A percentile compares a stretch with the other conserved stretches of the same genome.
phyloP scores from a whole-genome alignment of 2,113 vertebrate genomes.

The Dasypus novemcinctus region DNA sequence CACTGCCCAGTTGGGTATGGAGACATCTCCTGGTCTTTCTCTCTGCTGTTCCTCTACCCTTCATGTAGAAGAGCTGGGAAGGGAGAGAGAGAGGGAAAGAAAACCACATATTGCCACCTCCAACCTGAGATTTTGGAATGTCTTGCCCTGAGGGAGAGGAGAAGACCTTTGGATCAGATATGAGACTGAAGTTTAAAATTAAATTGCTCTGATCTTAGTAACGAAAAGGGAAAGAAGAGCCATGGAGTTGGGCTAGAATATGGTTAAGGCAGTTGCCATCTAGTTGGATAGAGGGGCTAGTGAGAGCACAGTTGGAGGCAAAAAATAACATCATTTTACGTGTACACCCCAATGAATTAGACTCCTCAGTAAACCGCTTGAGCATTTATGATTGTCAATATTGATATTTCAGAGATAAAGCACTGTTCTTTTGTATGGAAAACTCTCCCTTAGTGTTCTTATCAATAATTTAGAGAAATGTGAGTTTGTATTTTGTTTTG shows the following conservation, averaged over 20 bases:
- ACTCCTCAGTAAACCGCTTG: neutral
- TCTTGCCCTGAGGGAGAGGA: neutral
- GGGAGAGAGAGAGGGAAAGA: fast-evolving
- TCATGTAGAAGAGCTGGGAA: neutral
- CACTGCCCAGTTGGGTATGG: neutral
- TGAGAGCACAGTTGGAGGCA: neutral
- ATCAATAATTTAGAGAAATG: neutral
- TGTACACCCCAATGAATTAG: neutral
- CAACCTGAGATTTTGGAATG: neutral
- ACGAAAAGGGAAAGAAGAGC: neutral
- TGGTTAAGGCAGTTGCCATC: neutral
- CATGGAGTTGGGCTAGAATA: neutral
- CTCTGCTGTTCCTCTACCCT: neutral
- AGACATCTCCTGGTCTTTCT: neutral
- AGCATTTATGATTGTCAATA: conserved; percentile 9
- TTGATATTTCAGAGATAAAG: conserved; percentile 1
- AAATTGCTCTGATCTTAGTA: neutral
- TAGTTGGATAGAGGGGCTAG: neutral
- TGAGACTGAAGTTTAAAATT: neutral
- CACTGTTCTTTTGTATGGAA: neutral
- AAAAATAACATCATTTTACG: neutral
- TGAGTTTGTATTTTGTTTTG: neutral
- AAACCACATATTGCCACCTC: neutral
- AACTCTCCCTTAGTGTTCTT: conserved; percentile 5
- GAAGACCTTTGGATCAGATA: neutral